Evolutionary conservation across 2,888 invertebrate species (phyloP), one percentile per base, ranked within the genome.

Genomic region (Pandemis cinnamomeana): DNA sequence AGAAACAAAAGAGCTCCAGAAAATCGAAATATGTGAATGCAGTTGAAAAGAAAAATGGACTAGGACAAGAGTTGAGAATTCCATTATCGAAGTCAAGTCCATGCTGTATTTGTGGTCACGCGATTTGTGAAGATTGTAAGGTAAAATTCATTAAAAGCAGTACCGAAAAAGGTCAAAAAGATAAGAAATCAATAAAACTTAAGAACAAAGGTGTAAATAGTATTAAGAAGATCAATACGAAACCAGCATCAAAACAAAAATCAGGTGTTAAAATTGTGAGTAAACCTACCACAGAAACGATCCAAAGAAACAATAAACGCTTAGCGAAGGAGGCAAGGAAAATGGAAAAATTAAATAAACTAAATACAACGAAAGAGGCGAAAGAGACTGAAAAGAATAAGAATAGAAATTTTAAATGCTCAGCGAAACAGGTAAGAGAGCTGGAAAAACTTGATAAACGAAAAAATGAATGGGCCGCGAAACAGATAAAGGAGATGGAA

Each of bases 11-110:
- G 7, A 58, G 10, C 5, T 11, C 11, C 11, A 58, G 5, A 6
- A 58, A 58, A 27, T 58, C 11, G 11, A 58, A 58, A 27, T 5
- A 27, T 27, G 27, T 58, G 55, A 55, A 55, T 55, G 20, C 55
- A 7, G 20, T 55, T 55, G 2, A 7, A 55, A 55, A 55, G 13
- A 20, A 20, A 20, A 55, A 55, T 7, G 55, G 2, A 20, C 8
- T 20, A 20, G 20, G 20, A 55, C 55, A 20, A 55, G 15, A 55
- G 55, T 7, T n/a, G 5, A 58, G 27, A 4, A 11, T 58, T 11
- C 58, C 27, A 27, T 27, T 58, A 27, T 58, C 58, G 5, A 58
- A 58, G 58, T 58, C 58, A 58, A 58, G 58, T 10, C 58, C 58
- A 27, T 58, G 58, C 27, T 58, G 58, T 11, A 58, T 58, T 27